phyloP scores from a whole-genome alignment of 2,888 invertebrate species.

The Scotopteryx bipunctaria region DNA sequence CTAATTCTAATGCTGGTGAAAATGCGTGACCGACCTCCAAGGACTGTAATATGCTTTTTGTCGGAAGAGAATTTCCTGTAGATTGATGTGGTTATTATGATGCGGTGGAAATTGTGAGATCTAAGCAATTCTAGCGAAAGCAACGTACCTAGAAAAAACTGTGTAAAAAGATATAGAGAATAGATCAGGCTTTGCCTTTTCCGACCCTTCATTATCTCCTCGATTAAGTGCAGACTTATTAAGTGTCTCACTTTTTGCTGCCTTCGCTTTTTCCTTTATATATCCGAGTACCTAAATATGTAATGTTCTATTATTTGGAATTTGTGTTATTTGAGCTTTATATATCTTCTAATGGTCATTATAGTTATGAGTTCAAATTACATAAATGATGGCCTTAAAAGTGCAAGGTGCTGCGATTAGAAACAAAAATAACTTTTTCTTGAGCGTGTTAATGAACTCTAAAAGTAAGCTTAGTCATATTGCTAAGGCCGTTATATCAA shows the following conservation, averaged over 20 bases:
- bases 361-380: too few relatives aligned
- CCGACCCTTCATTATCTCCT: too few relatives aligned
- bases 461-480: background rate
- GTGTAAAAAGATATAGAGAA: background rate
- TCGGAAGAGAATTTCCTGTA: conserved; percentile 33
- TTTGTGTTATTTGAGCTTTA: too few relatives aligned
- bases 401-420: background rate
- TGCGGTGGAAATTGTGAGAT: conserved; percentile 32
- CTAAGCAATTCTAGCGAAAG: conserved; percentile 21
- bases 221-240: too few relatives aligned
- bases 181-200: background rate
- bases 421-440: background rate
- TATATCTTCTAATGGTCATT: too few relatives aligned
- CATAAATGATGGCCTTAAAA: background rate
- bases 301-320: too few relatives aligned
- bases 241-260: too few relatives aligned
- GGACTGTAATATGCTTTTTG: conserved; percentile 38
- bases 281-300: too few relatives aligned
- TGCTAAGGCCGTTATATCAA: background rate
- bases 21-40: conserved; percentile 31
- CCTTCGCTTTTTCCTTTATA: too few relatives aligned
- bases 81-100: conserved; percentile 35
- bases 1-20: conserved; percentile 32
- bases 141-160: conserved; percentile 5
- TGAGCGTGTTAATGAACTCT: background rate